A percentile compares a stretch with the other conserved stretches of the same genome.
These are phyloP conservation scores for Cephus rjabovi DNA, from an alignment of 2,888 invertebrate species.

Conservation along the genomic window DNA sequence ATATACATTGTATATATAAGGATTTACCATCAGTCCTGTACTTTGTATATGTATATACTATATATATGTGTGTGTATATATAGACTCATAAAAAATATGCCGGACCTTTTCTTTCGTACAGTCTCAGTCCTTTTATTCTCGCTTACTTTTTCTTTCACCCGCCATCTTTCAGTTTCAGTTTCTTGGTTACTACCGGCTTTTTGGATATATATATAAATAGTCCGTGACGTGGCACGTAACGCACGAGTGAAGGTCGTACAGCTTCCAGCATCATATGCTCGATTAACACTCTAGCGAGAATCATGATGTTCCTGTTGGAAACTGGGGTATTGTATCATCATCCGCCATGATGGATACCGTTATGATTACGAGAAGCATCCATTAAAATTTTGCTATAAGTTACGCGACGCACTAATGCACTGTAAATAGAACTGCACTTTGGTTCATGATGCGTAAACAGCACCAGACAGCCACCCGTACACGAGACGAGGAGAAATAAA, in stretches of 20 bases:
- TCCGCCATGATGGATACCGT: no score
- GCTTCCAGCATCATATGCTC: conserved; percentile 24
- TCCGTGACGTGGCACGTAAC: conserved; percentile 47
- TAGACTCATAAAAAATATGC: not conserved
- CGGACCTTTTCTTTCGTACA: conserved; percentile 7
- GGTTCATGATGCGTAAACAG: no score
- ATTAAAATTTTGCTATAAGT: no score
- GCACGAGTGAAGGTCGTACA: conserved; percentile 45
- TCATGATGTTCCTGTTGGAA: not conserved
- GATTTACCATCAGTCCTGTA: no score
- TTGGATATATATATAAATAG: conserved; percentile 47
- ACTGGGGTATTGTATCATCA: no score
- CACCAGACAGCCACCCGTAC: no score
- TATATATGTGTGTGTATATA: not conserved
- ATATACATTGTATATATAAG: no score
- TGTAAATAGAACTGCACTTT: no score
- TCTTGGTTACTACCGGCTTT: conserved; percentile 16
- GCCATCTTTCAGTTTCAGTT: conserved; percentile 29
- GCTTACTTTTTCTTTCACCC: conserved; percentile 8
- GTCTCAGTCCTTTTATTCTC: not conserved
- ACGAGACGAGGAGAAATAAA: no score
- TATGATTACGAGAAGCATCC: no score
- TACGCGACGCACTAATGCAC: no score
- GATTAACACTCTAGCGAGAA: conserved; percentile 18
- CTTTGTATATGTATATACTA: no score